These are phyloP conservation scores for Diorhabda elongata DNA, from an alignment of 1,140 invertebrate species.

Conservation along the genomic window DNA sequence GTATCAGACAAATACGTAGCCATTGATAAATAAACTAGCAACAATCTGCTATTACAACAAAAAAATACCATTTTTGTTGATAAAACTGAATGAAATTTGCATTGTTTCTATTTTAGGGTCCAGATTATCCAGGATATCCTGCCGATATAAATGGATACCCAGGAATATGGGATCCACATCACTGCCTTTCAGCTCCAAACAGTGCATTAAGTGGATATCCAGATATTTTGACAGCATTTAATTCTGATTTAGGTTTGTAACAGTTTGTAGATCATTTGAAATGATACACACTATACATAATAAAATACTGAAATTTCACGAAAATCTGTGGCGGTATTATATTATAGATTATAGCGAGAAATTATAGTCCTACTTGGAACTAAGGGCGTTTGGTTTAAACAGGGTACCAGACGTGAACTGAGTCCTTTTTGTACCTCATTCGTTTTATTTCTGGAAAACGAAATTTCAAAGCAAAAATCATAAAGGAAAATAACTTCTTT, in stretches of 20 bases:
- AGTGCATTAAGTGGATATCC: conserved; percentile 46
- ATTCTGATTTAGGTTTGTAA: conserved; percentile 51
- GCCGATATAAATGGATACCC: conserved; percentile 45
- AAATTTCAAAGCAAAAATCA: no score
- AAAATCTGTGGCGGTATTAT: no score
- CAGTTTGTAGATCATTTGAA: no score
- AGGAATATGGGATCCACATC: conserved; percentile 44
- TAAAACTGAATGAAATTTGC: background rate
- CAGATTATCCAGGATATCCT: conserved; percentile 42
- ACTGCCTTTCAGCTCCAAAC: conserved; percentile 42
- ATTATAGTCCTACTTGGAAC: no score
- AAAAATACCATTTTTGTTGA: background rate
- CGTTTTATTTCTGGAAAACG: no score
- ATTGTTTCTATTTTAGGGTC: conserved; percentile 27
- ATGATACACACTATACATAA: no score
- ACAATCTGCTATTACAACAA: background rate
- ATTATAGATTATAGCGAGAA: no score
- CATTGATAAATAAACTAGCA: background rate
- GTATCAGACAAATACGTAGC: background rate
- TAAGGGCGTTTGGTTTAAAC: no score
- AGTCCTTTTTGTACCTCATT: no score
- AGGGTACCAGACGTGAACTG: no score
- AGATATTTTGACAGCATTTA: conserved; percentile 54
- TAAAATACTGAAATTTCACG: no score
- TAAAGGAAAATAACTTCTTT: no score